phyloP scores from a whole-genome alignment of 2,113 vertebrate species.

The Haemorhous mexicanus region DNA sequence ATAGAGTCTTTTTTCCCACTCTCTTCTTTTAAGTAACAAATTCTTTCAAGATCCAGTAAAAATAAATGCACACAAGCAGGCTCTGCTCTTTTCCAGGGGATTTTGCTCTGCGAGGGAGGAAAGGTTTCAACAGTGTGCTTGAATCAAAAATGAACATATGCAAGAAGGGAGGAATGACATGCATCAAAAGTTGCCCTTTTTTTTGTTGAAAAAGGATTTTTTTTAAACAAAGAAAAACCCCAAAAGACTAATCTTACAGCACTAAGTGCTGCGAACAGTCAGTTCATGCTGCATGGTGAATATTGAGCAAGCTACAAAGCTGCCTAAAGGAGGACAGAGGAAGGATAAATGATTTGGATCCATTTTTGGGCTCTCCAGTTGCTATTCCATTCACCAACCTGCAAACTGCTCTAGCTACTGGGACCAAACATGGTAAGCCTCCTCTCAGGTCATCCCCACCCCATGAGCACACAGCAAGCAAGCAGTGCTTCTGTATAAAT shows the following conservation, averaged over 20 bases:
- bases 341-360: not conserved
- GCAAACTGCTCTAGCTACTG: not conserved
- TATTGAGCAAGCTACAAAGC: not conserved
- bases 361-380: not conserved
- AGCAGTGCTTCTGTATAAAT: not conserved
- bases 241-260: not conserved
- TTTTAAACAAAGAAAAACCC: constrained; percentile 14
- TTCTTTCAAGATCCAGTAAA: constrained; percentile 37
- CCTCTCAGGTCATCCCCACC: not conserved
- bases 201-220: not conserved
- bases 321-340: constrained; percentile 1
- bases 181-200: constrained; percentile 13
- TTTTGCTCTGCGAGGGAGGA: not conserved
- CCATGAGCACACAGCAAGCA: accelerated
- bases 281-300: not conserved
- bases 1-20: accelerated
- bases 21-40: constrained; percentile 34
- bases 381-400: not conserved
- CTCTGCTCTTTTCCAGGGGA: constrained; percentile 15
- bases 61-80: constrained; percentile 1
- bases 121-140: constrained; percentile 4
- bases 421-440: accelerated
- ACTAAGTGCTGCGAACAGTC: not conserved
- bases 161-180: constrained; percentile 5
- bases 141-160: constrained; percentile 54